Percentiles rank a stretch among this genome's conserved stretches.
phyloP scores from a whole-genome alignment of 2,113 vertebrate species.

The Nothocercus nigrocapillus region DNA sequence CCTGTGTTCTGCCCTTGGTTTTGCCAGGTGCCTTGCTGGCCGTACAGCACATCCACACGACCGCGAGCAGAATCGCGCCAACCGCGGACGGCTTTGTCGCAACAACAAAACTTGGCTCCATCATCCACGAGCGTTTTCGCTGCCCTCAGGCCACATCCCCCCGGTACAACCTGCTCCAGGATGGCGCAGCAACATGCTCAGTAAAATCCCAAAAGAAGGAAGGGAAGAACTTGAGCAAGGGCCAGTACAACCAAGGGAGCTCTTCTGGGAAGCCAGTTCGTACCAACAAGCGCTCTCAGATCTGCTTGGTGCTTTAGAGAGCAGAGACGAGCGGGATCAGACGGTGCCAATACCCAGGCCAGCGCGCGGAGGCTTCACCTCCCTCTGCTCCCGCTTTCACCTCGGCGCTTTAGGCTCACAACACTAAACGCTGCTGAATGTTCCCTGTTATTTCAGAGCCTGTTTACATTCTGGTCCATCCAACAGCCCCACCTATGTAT shows the following conservation, averaged over 20 bases:
- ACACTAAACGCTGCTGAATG: accelerated
- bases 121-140: constrained; percentile 76
- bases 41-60: constrained; percentile 76
- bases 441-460: not conserved
- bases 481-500: too few species aligned
- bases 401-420: accelerated
- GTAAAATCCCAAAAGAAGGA: constrained; percentile 71
- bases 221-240: not conserved
- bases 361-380: accelerated
- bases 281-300: not conserved
- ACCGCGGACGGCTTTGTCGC: constrained; percentile 78
- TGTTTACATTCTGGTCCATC: accelerated
- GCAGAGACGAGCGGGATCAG: accelerated
- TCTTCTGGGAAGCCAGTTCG: not conserved
- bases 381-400: not conserved
- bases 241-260: not conserved
- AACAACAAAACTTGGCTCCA: constrained; percentile 65
- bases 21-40: constrained; percentile 78
- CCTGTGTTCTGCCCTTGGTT: not conserved
- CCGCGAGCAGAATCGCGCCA: constrained; percentile 75
- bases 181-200: constrained; percentile 64
- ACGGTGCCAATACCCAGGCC: accelerated
- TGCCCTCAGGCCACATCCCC: constrained; percentile 58
- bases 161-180: constrained; percentile 74
- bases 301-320: not conserved